Conservation (phyloP, 2,113 vertebrate species). For the Sinocyclocheilus grahami region DNA sequence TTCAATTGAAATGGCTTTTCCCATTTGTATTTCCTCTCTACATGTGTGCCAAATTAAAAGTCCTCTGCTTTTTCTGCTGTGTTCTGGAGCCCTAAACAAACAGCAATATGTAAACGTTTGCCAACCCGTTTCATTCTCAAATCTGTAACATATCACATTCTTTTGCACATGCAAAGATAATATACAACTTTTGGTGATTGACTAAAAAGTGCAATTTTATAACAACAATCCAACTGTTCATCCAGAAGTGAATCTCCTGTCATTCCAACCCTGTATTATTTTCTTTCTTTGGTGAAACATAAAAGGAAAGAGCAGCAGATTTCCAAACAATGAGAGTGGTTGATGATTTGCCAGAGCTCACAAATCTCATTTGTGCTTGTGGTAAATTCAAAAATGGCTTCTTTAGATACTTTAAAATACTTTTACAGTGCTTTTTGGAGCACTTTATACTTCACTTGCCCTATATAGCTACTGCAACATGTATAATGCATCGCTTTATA, state of each 20-base stretch:
- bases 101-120: not conserved
- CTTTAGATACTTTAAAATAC: not conserved
- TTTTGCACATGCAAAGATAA: not conserved
- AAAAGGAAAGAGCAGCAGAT: not conserved
- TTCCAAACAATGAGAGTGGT: not conserved
- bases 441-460: not conserved
- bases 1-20: not conserved
- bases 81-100: not conserved
- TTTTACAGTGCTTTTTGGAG: not conserved
- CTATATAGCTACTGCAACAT: not conserved
- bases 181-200: not conserved
- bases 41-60: not conserved
- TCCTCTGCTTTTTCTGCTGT: not conserved
- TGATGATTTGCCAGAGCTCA: not conserved
- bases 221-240: not conserved
- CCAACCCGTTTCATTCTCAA: not conserved
- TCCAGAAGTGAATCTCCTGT: not conserved
- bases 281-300: not conserved
- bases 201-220: not conserved
- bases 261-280: not conserved
- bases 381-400: not conserved
- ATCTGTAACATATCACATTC: not conserved
- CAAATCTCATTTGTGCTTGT: not conserved
- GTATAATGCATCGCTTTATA: not conserved
- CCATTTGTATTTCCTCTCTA: not conserved